Percentiles rank a stretch among this genome's conserved stretches.
phyloP scores from a whole-genome alignment of 2,113 vertebrate genomes.

The Lycocorax pyrrhopterus region DNA sequence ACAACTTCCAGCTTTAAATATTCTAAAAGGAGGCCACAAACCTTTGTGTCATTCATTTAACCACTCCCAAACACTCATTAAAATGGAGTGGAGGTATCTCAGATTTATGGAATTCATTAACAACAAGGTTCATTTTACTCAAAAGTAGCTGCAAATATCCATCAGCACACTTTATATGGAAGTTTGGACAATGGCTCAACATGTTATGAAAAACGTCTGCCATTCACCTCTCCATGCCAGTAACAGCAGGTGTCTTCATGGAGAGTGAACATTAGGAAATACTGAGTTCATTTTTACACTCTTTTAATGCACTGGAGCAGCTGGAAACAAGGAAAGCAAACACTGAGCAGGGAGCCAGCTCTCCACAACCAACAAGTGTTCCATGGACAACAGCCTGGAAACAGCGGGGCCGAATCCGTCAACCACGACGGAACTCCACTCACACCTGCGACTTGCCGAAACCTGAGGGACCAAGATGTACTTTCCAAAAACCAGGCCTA shows the following conservation, averaged over 20 bases:
- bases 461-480: not conserved
- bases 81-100: not conserved
- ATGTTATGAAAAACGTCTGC: not conserved
- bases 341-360: not conserved
- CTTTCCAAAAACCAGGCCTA: not conserved
- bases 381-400: conserved; percentile 28
- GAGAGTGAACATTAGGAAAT: conserved; percentile 36
- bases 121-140: not conserved
- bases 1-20: not conserved
- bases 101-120: not conserved
- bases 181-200: not conserved
- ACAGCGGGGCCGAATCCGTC: accelerated
- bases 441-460: not conserved
- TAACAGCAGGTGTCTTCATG: conserved; percentile 36
- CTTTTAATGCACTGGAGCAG: not conserved
- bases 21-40: not conserved
- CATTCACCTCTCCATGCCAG: not conserved
- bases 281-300: conserved; percentile 14
- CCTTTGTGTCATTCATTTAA: not conserved
- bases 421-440: accelerated
- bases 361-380: conserved; percentile 26
- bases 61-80: not conserved
- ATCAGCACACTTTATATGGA: not conserved
- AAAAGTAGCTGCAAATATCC: not conserved
- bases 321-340: conserved; percentile 46